phyloP scores from a whole-genome alignment of 2,113 vertebrate species.

The Microcebus ravelobensis region DNA sequence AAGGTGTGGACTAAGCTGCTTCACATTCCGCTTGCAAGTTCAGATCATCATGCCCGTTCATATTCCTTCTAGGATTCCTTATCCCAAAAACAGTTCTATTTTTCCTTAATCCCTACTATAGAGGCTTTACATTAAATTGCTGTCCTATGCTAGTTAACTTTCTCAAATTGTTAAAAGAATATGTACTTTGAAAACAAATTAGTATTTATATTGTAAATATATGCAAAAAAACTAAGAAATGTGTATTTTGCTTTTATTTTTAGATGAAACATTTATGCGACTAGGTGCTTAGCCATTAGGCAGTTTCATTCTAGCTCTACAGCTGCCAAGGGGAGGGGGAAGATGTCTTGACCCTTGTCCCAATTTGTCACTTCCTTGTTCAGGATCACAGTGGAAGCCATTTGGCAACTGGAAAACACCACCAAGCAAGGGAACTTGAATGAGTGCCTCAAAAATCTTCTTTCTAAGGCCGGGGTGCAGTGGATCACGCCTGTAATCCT shows the following conservation, averaged over 20 bases:
- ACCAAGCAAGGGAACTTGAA: neutral
- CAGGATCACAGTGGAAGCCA: neutral
- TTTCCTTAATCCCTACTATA: constrained; percentile 71
- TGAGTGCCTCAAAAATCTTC: neutral
- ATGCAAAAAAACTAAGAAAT: constrained; percentile 82
- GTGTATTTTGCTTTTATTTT: constrained; percentile 86
- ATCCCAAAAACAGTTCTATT: constrained; percentile 56
- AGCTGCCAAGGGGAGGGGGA: neutral
- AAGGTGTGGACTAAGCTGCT: constrained; percentile 41
- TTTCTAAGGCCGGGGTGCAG: too few species aligned
- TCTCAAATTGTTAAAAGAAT: constrained; percentile 83
- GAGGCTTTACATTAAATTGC: constrained; percentile 70
- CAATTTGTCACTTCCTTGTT: neutral
- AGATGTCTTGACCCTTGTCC: constrained; percentile 10
- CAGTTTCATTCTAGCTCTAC: constrained; percentile 3
- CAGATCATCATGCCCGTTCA: constrained; percentile 53
- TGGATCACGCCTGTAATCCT: too few species aligned
- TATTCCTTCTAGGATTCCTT: neutral
- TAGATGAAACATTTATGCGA: constrained; percentile 64
- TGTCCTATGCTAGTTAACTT: constrained; percentile 78
- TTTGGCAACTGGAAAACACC: neutral
- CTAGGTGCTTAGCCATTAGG: neutral
- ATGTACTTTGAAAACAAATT: constrained; percentile 87
- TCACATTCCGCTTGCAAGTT: constrained; percentile 53
- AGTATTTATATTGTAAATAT: constrained; percentile 90